Percentiles rank a stretch among this genome's conserved stretches.
phyloP scores from a whole-genome alignment of 2,888 invertebrate species.

The Sinotaia quadrata region DNA sequence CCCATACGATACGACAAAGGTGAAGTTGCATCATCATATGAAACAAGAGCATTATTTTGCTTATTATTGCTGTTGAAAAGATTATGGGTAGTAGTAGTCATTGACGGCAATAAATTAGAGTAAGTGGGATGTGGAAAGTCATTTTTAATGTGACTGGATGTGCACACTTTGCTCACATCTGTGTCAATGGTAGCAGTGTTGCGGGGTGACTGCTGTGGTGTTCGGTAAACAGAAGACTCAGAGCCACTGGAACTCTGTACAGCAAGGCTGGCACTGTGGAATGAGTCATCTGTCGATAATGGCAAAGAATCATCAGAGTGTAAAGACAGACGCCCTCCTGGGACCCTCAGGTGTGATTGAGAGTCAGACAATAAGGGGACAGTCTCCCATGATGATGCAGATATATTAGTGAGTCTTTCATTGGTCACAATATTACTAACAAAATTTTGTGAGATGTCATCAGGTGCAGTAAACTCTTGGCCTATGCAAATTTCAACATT shows the following conservation, averaged over 20 bases:
- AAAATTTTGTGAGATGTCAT: not conserved
- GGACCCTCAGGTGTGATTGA: not conserved
- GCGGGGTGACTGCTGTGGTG: slow-evolving; percentile 47
- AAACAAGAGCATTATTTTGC: not conserved
- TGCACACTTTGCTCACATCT: not conserved
- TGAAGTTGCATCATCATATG: not conserved
- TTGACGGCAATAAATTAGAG: not conserved
- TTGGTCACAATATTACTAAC: not conserved
- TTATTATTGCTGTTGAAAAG: not conserved
- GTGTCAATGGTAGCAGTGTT: not conserved
- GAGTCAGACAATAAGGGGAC: not conserved
- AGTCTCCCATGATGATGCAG: not conserved
- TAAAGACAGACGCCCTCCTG: not conserved
- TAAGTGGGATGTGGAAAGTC: slow-evolving; percentile 1
- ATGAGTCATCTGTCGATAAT: slow-evolving; percentile 15
- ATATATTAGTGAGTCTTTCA: not conserved
- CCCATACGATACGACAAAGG: not conserved
- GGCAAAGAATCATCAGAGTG: not conserved
- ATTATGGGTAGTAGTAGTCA: not conserved
- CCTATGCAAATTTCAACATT: too few species aligned
- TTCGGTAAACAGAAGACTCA: slow-evolving; percentile 48
- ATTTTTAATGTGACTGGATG: not conserved
- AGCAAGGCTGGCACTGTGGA: slow-evolving; percentile 6
- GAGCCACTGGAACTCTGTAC: slow-evolving; percentile 13
- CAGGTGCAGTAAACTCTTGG: too few species aligned